A percentile compares a stretch with the other conserved stretches of the same genome.
These are phyloP conservation scores for Anisognathus igniventris DNA, from an alignment of 2,797 vertebrate species.

Conservation along the genomic window DNA sequence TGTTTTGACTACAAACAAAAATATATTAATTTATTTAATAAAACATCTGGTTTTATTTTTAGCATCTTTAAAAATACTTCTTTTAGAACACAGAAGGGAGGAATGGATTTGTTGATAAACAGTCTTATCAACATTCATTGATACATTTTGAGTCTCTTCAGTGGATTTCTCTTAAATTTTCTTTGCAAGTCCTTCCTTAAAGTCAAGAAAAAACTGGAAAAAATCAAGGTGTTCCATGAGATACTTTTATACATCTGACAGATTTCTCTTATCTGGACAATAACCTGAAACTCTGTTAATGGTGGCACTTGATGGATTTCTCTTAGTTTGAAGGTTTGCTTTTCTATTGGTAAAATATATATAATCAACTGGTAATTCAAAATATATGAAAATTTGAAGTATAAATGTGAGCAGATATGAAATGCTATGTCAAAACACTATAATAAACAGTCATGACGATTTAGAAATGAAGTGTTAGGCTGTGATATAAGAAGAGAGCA, in stretches of 20 bases:
- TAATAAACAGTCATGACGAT: not conserved
- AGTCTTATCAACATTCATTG: not conserved
- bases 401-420: not conserved
- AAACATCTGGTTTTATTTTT: not conserved
- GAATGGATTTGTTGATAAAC: not conserved
- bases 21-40: not conserved
- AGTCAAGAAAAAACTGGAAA: not conserved
- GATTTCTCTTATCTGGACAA: not conserved
- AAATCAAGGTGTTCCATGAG: not conserved
- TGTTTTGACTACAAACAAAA: not conserved
- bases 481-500: not conserved
- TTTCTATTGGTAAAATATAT: not conserved
- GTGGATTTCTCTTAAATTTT: not conserved
- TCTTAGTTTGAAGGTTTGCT: not conserved
- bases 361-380: not conserved
- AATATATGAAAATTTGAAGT: not conserved
- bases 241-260: not conserved
- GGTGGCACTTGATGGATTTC: not conserved
- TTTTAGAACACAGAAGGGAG: not conserved
- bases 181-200: not conserved
- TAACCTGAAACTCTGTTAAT: not conserved
- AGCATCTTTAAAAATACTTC: not conserved
- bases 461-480: not conserved
- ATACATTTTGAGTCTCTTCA: not conserved
- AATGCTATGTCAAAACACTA: not conserved